phyloP scores from a whole-genome alignment of 2,888 invertebrate genomes.

The Caenorhabditis sp. region DNA sequence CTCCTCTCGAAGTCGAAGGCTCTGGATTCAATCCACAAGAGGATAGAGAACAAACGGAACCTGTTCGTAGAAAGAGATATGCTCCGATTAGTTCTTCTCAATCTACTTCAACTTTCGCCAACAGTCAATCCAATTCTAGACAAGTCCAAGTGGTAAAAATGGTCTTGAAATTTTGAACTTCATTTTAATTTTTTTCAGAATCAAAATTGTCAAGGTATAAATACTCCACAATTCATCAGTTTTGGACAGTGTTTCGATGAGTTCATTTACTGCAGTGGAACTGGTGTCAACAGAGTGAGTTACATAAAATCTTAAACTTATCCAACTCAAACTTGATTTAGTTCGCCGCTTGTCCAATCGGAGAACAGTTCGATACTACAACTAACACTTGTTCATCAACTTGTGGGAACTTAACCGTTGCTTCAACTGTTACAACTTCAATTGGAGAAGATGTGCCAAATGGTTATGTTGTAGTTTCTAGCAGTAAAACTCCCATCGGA shows the following conservation, averaged over 20 bases:
- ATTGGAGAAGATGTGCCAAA: background rate
- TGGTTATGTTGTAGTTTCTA: background rate
- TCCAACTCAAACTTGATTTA: constrained; percentile 1
- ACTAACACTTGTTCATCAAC: constrained; percentile 23
- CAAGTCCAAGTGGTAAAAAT: constrained; percentile 22
- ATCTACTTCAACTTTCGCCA: background rate
- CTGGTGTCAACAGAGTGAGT: constrained; percentile 35
- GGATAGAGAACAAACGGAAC: background rate
- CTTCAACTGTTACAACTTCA: background rate
- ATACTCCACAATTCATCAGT: constrained; percentile 29
- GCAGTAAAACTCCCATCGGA: background rate
- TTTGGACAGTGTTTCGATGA: constrained; percentile 49
- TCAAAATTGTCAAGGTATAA: constrained; percentile 12
- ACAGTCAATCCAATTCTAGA: constrained; percentile 7
- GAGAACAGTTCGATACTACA: constrained; percentile 40
- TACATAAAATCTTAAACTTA: background rate
- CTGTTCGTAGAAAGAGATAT: constrained; percentile 13
- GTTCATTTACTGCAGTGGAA: constrained; percentile 47
- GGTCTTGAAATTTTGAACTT: background rate
- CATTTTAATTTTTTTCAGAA: constrained; percentile 4
- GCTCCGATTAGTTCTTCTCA: background rate
- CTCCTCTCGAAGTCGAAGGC: constrained; percentile 8
- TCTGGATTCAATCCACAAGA: constrained; percentile 22
- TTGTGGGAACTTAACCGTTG: constrained; percentile 10
- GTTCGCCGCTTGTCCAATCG: constrained; percentile 48